Evolutionary conservation across 2,888 invertebrate species (phyloP), one percentile per base, ranked within the genome.

Genomic region (Nymphalis urticae): DNA sequence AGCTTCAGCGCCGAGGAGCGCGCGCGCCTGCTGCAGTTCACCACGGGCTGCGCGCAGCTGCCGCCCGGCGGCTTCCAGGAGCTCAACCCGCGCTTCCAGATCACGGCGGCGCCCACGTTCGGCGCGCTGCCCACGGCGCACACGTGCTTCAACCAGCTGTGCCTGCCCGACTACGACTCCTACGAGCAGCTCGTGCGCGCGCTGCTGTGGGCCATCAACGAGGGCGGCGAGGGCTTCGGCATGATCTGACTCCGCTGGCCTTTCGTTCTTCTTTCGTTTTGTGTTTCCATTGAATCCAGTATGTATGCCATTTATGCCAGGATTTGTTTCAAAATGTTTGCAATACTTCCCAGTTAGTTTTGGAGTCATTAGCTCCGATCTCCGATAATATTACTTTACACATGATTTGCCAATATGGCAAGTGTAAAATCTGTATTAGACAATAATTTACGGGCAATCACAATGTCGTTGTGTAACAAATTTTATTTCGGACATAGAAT

Each of bases 81-180:
- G 83, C 94, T 98, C 47, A 96, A 95, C 87, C 98, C 98, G 2
- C 95, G 97, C 69, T 98, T 98, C 92, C 98, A 98, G 89, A 96
- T 98, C 74, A 97, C 97, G 1, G 96, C 97, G 10, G 97, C 97
- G 63, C 97, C 97, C 0, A 96, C 97, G 32, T 97, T 96, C 89
- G 98, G 97, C 70, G 97, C 96, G 82, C 93, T 98, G 79, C 98
- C 98, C 58, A 97, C 98, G 2, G 98, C 98, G 42, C 98, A 98
- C 89, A 98, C 98, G 62, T 98, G 98, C 93, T 98, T 98, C 92
- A 98, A 98, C 94, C 98, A 98, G 93, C 95, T 98, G 72, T 98
- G 98, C 90, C 93, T 98, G 81, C 98, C 98, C 27, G 98, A 98
- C 90, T 98, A 98, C 91, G 98, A 98, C 88, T 95, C 95, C 79